Evolutionary conservation across 2,888 invertebrate species (phyloP), one percentile per base, ranked within the genome.

Genomic region (Apodemia hepburni): DNA sequence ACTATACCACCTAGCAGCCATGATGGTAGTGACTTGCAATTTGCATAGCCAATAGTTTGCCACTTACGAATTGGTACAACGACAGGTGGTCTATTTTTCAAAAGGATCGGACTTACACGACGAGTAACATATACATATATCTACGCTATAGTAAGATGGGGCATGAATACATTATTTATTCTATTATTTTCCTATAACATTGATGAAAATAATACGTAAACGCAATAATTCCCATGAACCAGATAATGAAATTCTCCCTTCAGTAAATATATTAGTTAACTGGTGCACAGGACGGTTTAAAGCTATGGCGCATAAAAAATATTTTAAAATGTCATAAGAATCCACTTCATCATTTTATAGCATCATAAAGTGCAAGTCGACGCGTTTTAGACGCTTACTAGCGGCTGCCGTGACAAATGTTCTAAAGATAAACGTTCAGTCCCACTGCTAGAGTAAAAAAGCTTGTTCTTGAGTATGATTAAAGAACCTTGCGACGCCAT

Each of bases 351-450:
- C 74, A 76, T 71, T 75, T 80, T 78, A 77, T 74, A 68, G 71
- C 69, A 71, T 75, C 79, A 73, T 80, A 80, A 80, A 79, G 75
- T 76, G 75, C 76, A 75, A 75, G 74, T 71, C 77, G 71, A 68
- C 70, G 71, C 68, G 65, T 63, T 70, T 64, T 45, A 65, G 68
- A 66, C 66, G 66, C 42, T 66, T 61, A 66, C 61, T 66, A 67
- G 65, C 68, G 70, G 64, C 63, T 68, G 69, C 70, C 69, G 70
- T 82, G 81, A 83, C 83, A 80, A 83, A 81, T 81, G 79, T 68
- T 69, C 72, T 68, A 69, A 65, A 18, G 3, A 42, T 29, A 27
- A 57, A 57, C 12, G 54, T 29, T 15, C 8, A 15, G 54, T 29
- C 29, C 57, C 57, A 29, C 1, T 57, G 12, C 57, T 29, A 29